Percentiles rank a stretch among this genome's conserved stretches.
Evolutionary conservation across 2,797 vertebrate species (phyloP).

Genomic region (Cossypha polioptera): DNA sequence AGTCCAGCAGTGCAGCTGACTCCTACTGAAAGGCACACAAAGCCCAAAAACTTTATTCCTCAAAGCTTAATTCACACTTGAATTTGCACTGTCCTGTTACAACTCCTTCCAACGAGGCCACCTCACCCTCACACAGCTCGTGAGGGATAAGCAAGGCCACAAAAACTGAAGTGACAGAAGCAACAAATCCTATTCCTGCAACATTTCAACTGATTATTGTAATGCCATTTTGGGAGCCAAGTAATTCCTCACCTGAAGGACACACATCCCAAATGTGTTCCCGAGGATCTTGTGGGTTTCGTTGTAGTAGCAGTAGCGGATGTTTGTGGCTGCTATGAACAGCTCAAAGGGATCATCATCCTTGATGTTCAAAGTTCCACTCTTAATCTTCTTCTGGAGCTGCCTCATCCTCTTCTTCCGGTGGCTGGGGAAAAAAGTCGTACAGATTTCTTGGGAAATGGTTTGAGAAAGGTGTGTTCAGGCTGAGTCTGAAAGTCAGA

Average conservation of each 20-base stretch:
- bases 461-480: neutral
- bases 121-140: rapidly evolving
- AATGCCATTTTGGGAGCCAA: neutral
- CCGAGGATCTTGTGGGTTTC: conserved; percentile 98
- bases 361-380: conserved; percentile 88
- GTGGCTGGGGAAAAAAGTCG: conserved; percentile 77
- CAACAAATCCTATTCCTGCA: neutral
- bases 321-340: conserved; percentile 95
- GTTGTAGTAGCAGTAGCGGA: conserved; percentile 98
- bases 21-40: neutral
- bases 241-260: conserved; percentile 85
- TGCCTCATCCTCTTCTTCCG: conserved; percentile 98
- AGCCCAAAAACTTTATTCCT: neutral
- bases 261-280: conserved; percentile 96
- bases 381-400: conserved; percentile 96
- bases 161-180: neutral
- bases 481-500: neutral
- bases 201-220: rapidly evolving
- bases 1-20: neutral
- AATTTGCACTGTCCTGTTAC: neutral
- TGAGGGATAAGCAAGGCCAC: neutral
- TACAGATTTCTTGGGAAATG: neutral
- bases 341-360: conserved; percentile 97
- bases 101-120: neutral
- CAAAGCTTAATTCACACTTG: neutral